Evolutionary conservation across 1,140 invertebrate species (phyloP).

Genomic region (Drosophila kurseongensis): DNA sequence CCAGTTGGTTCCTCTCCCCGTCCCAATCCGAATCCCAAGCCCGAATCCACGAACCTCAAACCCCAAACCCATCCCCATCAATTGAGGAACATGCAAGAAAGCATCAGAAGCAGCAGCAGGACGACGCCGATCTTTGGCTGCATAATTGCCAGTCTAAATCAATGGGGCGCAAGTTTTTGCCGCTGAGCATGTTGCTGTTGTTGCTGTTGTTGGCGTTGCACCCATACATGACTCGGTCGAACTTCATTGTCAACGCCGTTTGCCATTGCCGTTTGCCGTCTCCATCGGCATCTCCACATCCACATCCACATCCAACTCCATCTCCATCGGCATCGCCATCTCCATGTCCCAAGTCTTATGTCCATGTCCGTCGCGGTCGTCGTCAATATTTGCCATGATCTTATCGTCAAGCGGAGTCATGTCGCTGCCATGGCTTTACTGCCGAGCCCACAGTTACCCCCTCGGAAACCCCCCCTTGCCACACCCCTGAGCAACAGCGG

Average conservation of each 20-base stretch:
- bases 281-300: constrained; percentile 23
- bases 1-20: not conserved
- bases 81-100: constrained; percentile 61
- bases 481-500: constrained; percentile 17
- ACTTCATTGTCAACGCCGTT: constrained; percentile 77
- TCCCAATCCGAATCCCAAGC: not conserved
- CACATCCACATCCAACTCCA: constrained; percentile 12
- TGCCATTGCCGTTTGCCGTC: constrained; percentile 41
- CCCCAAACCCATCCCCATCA: constrained; percentile 61
- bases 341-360: constrained; percentile 39
- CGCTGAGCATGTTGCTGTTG: constrained; percentile 38
- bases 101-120: constrained; percentile 39
- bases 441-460: constrained; percentile 3
- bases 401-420: constrained; percentile 79
- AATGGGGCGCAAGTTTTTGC: constrained; percentile 63
- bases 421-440: constrained; percentile 70
- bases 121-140: constrained; percentile 58
- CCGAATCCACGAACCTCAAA: constrained; percentile 8
- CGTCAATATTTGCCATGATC: constrained; percentile 82
- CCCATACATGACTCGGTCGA: constrained; percentile 58
- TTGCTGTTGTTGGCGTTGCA: constrained; percentile 47
- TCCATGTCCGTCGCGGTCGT: constrained; percentile 60
- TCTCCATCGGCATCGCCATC: constrained; percentile 25
- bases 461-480: constrained; percentile 5
- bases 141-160: constrained; percentile 81